Percentiles rank a stretch among this genome's conserved stretches.
phyloP scores from a whole-genome alignment of 2,113 vertebrate species.

The Corvus hawaiiensis region DNA sequence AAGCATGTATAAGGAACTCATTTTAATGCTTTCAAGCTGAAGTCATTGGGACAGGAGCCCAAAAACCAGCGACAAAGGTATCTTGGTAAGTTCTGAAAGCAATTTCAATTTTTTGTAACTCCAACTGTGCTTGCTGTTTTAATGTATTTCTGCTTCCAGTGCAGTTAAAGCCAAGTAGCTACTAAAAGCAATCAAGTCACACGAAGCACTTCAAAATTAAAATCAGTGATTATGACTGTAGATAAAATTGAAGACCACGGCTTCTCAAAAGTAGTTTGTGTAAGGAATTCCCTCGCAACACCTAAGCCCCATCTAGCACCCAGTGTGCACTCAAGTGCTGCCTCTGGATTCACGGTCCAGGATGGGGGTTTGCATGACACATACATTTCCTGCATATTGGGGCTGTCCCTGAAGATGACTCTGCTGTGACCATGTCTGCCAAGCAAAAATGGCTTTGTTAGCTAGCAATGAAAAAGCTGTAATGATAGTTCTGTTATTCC shows the following conservation, averaged over 20 bases:
- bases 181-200: background rate
- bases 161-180: background rate
- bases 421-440: background rate
- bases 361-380: background rate
- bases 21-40: constrained; percentile 87
- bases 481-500: background rate
- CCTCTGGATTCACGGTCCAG: background rate
- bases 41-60: constrained; percentile 77
- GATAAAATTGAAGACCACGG: background rate
- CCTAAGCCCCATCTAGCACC: background rate
- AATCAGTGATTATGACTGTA: background rate
- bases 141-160: constrained; percentile 24
- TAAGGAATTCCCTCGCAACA: background rate
- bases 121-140: background rate
- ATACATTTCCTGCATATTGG: fast-evolving
- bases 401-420: too few relatives aligned
- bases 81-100: constrained; percentile 55
- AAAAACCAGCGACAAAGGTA: constrained; percentile 57
- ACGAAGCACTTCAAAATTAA: background rate
- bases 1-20: constrained; percentile 78
- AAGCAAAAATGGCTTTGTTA: background rate
- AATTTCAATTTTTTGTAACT: constrained; percentile 17
- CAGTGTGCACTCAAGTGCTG: background rate
- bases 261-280: background rate
- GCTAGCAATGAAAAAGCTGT: background rate